These are phyloP conservation scores for Heliconius congener DNA, from an alignment of 1,140 invertebrate genomes.

Conservation along the genomic window DNA sequence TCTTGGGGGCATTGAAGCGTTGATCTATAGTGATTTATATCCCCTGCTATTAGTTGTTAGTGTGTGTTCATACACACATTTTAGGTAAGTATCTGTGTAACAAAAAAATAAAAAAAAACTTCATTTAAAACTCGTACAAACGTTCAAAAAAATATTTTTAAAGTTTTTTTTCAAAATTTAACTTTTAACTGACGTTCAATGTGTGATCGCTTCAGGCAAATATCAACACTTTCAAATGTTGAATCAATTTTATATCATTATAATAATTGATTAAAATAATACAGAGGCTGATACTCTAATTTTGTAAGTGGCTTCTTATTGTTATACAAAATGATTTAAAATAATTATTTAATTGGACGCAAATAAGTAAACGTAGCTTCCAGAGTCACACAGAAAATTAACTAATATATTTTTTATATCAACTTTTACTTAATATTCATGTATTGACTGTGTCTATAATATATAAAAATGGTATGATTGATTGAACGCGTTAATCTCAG, in stretches of 20 bases:
- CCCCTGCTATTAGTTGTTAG: no score
- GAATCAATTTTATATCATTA: conserved; percentile 57
- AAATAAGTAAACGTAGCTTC: background rate
- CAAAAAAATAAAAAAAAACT: no score
- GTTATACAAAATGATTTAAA: background rate
- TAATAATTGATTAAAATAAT: conserved; percentile 53
- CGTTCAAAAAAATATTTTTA: background rate
- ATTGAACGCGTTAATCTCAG: no score
- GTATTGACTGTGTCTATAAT: no score
- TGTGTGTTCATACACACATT: no score
- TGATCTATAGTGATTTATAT: no score
- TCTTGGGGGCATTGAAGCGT: no score
- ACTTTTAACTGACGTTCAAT: background rate
- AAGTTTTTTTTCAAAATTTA: background rate
- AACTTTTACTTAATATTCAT: no score
- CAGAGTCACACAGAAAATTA: no score
- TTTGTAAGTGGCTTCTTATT: background rate
- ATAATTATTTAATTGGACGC: background rate
- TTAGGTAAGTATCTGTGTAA: no score
- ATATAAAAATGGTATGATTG: no score
- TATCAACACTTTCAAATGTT: conserved; percentile 57
- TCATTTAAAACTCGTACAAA: background rate
- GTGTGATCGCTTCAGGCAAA: conserved; percentile 45
- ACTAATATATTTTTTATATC: no score
- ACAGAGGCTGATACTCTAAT: background rate